phyloP scores from a whole-genome alignment of 2,888 invertebrate species.

The Dynastes hyllus region DNA sequence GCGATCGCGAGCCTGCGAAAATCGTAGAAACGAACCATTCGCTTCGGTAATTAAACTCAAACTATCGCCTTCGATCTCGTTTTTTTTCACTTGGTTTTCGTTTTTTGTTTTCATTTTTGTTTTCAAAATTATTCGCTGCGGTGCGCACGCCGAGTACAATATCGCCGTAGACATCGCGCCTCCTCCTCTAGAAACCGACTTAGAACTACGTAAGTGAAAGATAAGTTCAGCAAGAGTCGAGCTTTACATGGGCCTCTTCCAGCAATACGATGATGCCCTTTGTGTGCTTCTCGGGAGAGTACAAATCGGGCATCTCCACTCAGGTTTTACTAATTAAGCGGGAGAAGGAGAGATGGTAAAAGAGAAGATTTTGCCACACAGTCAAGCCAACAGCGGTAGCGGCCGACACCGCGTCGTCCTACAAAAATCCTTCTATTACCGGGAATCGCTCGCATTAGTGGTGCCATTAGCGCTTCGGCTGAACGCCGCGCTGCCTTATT shows the following conservation, averaged over 20 bases:
- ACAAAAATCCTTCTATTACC: conserved; percentile 42
- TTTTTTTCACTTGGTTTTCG: not conserved
- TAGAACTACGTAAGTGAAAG: not conserved
- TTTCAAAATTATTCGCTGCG: conserved; percentile 2
- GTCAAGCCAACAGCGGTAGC: not conserved
- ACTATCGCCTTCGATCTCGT: conserved; percentile 2
- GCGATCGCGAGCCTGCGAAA: not conserved
- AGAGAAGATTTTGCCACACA: not conserved
- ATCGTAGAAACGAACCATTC: not conserved
- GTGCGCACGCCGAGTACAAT: not conserved
- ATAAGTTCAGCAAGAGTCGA: conserved; percentile 20
- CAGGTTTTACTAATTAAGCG: conserved; percentile 29
- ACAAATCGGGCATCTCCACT: conserved; percentile 25
- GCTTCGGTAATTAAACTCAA: conserved; percentile 3
- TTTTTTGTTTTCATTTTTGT: not conserved
- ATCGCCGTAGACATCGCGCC: conserved; percentile 42
- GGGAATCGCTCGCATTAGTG: conserved; percentile 42
- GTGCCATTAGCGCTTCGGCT: conserved; percentile 50
- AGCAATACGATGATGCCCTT: conserved; percentile 17
- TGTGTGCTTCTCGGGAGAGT: conserved; percentile 17
- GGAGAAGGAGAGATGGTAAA: not conserved
- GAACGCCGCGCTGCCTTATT: conserved; percentile 57
- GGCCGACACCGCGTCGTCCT: conserved; percentile 11
- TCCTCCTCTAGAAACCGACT: conserved; percentile 9
- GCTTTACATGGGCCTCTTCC: not conserved